phyloP scores from a whole-genome alignment of 2,888 invertebrate species.

The Lasius platythorax region DNA sequence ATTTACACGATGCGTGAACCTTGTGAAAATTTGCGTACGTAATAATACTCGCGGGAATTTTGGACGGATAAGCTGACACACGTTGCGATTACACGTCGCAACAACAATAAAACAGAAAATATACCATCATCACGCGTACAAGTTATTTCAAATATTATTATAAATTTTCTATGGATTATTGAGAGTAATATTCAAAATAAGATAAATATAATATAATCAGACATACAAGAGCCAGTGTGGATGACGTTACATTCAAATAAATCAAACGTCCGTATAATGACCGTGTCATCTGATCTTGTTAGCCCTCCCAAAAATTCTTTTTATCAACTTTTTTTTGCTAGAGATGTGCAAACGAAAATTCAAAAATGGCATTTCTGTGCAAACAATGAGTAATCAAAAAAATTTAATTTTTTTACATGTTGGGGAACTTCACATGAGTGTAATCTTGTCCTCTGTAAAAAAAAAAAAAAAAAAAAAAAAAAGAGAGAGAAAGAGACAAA shows the following conservation, averaged over 20 bases:
- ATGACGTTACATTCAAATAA: background rate
- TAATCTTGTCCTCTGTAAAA: background rate
- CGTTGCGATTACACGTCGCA: too few relatives aligned
- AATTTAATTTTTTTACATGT: background rate
- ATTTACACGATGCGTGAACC: background rate
- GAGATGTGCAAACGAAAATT: background rate
- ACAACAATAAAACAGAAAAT: background rate
- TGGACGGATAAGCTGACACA: background rate
- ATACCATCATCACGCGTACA: background rate
- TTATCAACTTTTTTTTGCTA: background rate
- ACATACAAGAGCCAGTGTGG: background rate
- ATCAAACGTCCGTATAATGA: too few relatives aligned
- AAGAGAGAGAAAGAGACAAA: background rate
- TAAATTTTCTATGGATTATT: background rate
- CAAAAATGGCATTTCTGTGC: background rate
- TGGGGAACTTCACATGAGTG: background rate
- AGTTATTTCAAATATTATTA: background rate
- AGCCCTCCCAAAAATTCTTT: background rate
- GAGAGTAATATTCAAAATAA: background rate
- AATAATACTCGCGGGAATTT: background rate
- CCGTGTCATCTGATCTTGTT: background rate
- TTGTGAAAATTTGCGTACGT: conserved; percentile 24
- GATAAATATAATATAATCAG: background rate
- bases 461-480: background rate
- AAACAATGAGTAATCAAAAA: background rate